Evolutionary conservation across 2,888 invertebrate species (phyloP), one percentile per base, ranked within the genome.

Genomic region (Drosophila quinaria): DNA sequence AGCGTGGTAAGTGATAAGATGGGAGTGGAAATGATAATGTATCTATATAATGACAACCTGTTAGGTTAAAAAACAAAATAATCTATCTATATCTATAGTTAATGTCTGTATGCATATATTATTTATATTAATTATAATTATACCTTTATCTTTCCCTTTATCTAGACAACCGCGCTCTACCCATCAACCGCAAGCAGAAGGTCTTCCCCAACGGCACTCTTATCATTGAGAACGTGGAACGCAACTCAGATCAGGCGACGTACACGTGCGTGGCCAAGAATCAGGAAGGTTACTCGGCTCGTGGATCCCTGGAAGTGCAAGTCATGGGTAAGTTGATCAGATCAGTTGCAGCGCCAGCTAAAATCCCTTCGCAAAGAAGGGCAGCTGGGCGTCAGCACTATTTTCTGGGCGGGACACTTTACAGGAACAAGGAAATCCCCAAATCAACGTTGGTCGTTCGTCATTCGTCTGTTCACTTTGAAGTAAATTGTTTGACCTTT

Each of bases 221-320:
- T 5, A 97, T 97, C 78, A 98, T 98, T 89, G 97, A 97, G 93
- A 97, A 98, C 92, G 98, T 98, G 8, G 98, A 98, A 93, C 95
- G 98, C 51, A 95, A 95, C 90, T 97, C 97, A 71, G 98, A 99
- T 93, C 97, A 98, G 92, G 98, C 98, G 9, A 96, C 96, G 0
- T 99, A 98, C 93, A 97, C 97, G 0, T 98, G 98, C 92, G 97
- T 97, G 29, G 98, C 98, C 25, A 96, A 96, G 92, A 98, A 98
- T 93, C 95, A 96, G 13, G 97, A 97, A 92, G 97, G 97, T 67
- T 98, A 97, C 93, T 97, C 96, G 80, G 97, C 97, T 42, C 94
- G 97, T 74, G 97, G 97, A 89, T 96, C 96, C 35, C 94, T 98
- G 68, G 97, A 97, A 95, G 96, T 98, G 70, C 97, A 97, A 95